These are phyloP conservation scores for Acanthosepion esculentum DNA, from an alignment of 2,888 invertebrate genomes.

Conservation along the genomic window DNA sequence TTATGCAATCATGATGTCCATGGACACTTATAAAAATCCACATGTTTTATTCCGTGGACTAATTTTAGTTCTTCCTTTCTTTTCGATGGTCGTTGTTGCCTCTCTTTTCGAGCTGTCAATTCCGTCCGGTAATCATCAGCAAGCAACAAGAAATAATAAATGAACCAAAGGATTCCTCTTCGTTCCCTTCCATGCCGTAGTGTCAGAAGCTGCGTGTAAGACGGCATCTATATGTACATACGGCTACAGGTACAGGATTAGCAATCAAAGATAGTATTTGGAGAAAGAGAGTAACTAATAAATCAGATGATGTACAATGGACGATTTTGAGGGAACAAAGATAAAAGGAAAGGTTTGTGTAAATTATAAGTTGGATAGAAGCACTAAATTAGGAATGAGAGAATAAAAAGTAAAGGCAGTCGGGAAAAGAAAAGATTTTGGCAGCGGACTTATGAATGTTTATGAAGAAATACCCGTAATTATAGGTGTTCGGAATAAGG, in stretches of 20 bases:
- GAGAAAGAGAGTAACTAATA: not conserved
- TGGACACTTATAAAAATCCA: not conserved
- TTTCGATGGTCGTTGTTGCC: not conserved
- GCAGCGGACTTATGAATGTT: no score
- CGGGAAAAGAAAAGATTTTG: no score
- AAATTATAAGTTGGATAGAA: no score
- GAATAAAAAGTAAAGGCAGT: no score
- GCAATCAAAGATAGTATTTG: not conserved
- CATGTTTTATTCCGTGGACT: not conserved
- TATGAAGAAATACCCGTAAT: no score
- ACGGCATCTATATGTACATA: not conserved
- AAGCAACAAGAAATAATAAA: not conserved
- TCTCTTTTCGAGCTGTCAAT: not conserved
- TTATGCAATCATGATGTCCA: not conserved
- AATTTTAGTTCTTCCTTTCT: not conserved
- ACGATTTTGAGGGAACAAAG: not conserved
- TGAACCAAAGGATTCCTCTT: not conserved
- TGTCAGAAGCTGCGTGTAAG: not conserved
- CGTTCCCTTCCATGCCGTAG: not conserved
- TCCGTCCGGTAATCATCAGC: not conserved
- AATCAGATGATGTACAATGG: not conserved
- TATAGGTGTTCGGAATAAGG: no score
- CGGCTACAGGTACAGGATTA: not conserved
- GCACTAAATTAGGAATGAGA: no score
- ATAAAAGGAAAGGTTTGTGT: no score